phyloP scores from a whole-genome alignment of 2,113 vertebrate species.

The Micronisus gabar region DNA sequence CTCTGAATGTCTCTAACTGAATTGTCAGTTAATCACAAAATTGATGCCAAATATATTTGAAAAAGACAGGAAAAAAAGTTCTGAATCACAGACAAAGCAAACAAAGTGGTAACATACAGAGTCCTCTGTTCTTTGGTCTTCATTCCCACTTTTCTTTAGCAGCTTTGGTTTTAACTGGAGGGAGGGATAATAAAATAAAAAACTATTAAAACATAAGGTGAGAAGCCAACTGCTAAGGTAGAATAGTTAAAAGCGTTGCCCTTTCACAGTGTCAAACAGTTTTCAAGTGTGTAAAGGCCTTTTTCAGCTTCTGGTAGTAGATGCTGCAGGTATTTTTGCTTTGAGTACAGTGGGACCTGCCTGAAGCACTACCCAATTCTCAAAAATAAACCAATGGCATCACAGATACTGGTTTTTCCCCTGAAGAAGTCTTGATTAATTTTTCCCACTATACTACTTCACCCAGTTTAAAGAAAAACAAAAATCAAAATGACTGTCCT shows the following conservation, averaged over 20 bases:
- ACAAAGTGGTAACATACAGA: background rate
- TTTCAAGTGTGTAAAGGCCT: background rate
- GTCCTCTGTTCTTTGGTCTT: constrained; percentile 27
- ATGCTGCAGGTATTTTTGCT: background rate
- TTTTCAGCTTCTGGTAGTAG: background rate
- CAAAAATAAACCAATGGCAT: background rate
- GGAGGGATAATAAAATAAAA: background rate
- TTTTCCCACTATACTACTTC: background rate
- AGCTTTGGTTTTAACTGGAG: constrained; percentile 65
- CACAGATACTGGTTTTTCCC: background rate
- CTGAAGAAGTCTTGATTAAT: background rate
- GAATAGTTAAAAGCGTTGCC: background rate
- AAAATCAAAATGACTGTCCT: background rate
- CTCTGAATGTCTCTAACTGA: background rate
- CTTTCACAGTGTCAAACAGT: background rate
- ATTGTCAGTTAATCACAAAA: background rate
- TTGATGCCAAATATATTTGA: background rate
- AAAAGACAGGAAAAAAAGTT: background rate
- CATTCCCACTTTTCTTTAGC: constrained; percentile 14
- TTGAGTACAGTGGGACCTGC: background rate
- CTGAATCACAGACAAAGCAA: background rate
- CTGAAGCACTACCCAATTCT: background rate
- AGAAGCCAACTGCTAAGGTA: background rate
- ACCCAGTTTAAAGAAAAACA: background rate
- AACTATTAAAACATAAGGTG: background rate